Percentiles rank a stretch among this genome's conserved stretches.
Conservation (phyloP, 30 jellyfish, hydroid and myxozoan species). For the Aurelia sp. region DNA sequence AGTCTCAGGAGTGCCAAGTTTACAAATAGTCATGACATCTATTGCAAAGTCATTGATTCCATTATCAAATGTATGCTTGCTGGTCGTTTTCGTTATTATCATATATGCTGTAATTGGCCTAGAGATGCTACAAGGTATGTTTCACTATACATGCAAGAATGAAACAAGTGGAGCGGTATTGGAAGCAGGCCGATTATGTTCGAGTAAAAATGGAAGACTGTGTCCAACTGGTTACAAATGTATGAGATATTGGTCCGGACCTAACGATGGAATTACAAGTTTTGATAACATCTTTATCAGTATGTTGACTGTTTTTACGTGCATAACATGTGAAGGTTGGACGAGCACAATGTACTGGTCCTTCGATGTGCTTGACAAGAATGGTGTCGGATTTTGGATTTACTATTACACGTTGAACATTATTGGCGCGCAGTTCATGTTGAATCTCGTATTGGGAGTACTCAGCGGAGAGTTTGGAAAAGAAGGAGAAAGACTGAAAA, state of each 20-base stretch:
- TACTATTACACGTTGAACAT: slow-evolving; percentile 70
- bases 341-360: slow-evolving; percentile 87
- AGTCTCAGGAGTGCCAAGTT: slow-evolving; percentile 92
- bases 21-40: slow-evolving; percentile 92
- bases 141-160: slow-evolving; percentile 80
- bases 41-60: slow-evolving; percentile 84
- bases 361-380: slow-evolving; percentile 67
- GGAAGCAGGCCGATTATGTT: slow-evolving; percentile 55
- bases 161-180: slow-evolving; percentile 42
- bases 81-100: slow-evolving; percentile 80
- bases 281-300: slow-evolving; percentile 78
- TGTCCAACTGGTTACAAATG: slow-evolving; percentile 84
- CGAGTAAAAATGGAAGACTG: slow-evolving; percentile 48
- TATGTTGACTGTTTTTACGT: slow-evolving; percentile 79
- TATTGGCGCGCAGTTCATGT: slow-evolving; percentile 91
- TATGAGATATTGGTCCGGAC: slow-evolving; percentile 83
- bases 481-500: slow-evolving; percentile 86
- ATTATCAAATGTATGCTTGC: slow-evolving; percentile 73
- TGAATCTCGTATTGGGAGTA: slow-evolving; percentile 90
- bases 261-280: slow-evolving; percentile 81
- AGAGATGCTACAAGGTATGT: slow-evolving; percentile 64
- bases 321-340: slow-evolving; percentile 96
- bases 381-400: slow-evolving; percentile 70
- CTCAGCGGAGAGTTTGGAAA: slow-evolving; percentile 93
- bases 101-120: slow-evolving; percentile 83